Evolutionary conservation across 2,113 vertebrate species (phyloP), one percentile per base, ranked within the genome.

Genomic region (Falcunculus frontatus): DNA sequence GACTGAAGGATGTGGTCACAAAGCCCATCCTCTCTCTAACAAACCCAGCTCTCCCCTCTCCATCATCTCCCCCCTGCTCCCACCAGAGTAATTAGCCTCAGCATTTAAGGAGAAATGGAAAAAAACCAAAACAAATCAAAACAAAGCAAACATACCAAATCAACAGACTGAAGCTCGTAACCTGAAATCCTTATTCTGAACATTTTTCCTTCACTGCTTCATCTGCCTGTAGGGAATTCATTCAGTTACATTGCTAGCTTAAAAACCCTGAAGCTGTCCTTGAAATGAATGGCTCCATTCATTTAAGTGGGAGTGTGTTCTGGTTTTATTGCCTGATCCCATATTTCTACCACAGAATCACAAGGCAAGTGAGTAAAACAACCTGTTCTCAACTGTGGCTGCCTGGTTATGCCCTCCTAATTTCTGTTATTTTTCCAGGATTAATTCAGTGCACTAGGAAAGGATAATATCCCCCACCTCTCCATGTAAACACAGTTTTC

Each of bases 221-320:
- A 78, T 84, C 93, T 93, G 88, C 86, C 96, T 91, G 74, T 60
- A 50, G 95, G 96, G 92, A 97, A 92, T 97, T 92, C 90, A 95
- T 73, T 86, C 86, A 68, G 88, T 69, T 95, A 72, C 83, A 62
- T 21, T 75, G 86, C 92, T 87, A 78, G 75, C 68, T 92, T 18
- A 91, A 87, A 96, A 93, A 47, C 69, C 76, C 92, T 68, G 83
- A 79, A 96, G 96, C 81, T 84, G 88, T 89, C 92, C 86, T 95
- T 76, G 56, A 72, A 95, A 96, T 96, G 92, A 96, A 96, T 94
- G 96, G 93, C 32, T 95, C 84, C 95, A 95, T 96, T 97, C 93
- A 95, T 92, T 86, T 88, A 73, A 97, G 95, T 84, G 80, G 92
- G 94, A 96, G 86, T 50, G 62, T 94, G 93, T 82, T 96, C 95